These are phyloP conservation scores for Serinus canaria DNA, from an alignment of 2,113 vertebrate genomes.

Conservation along the genomic window DNA sequence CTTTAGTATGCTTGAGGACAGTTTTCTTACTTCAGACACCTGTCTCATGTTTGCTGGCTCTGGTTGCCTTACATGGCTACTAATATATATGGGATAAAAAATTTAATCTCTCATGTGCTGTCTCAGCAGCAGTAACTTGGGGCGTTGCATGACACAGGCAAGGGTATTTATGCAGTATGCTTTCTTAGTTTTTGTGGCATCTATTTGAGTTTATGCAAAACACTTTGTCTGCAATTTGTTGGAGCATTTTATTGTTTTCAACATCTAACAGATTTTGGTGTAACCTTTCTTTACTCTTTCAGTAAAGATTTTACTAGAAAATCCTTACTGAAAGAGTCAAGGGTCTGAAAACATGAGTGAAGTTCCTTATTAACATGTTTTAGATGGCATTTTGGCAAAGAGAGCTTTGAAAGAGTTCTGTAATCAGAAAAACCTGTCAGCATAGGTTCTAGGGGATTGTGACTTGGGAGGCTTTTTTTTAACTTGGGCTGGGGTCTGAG, in stretches of 20 bases:
- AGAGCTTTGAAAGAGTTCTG: not conserved
- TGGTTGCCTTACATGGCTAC: not conserved
- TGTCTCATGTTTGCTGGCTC: not conserved
- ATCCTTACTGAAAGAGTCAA: not conserved
- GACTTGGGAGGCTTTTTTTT: not conserved
- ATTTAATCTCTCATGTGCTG: not conserved
- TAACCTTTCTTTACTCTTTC: not conserved
- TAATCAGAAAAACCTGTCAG: not conserved
- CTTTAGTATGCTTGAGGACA: not conserved
- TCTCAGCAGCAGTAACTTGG: not conserved
- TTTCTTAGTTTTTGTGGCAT: not conserved
- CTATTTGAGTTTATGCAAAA: not conserved
- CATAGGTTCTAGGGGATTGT: not conserved
- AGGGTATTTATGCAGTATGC: not conserved
- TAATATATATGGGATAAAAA: not conserved
- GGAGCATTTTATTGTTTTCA: not conserved
- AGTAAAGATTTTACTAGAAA: not conserved
- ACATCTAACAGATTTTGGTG: not conserved
- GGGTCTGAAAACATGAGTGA: not conserved
- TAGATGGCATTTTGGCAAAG: not conserved
- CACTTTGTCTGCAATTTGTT: not conserved
- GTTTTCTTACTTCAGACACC: not conserved
- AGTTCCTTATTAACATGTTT: not conserved
- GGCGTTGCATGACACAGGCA: not conserved
- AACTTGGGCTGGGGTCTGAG: fast-evolving